A percentile compares a stretch with the other conserved stretches of the same genome.
Conservation (phyloP, 1,140 invertebrate species). For the Cyphomyrmex costatus region DNA sequence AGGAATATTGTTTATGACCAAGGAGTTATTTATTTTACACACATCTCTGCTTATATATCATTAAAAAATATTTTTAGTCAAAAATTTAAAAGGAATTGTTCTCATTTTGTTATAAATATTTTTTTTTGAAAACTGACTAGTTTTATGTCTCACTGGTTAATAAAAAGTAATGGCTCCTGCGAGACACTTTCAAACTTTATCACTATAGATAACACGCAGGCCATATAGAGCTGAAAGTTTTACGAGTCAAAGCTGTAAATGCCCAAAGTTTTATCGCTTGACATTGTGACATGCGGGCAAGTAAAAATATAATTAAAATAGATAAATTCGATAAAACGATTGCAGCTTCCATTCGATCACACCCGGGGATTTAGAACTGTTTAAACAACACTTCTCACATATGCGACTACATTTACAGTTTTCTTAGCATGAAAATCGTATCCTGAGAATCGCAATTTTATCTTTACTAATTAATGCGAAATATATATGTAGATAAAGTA, state of each 20-base stretch:
- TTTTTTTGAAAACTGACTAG: background rate
- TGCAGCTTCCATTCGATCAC: background rate
- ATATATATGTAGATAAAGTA: background rate
- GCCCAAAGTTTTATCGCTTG: slow-evolving; percentile 28
- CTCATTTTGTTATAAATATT: background rate
- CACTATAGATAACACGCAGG: slow-evolving; percentile 3
- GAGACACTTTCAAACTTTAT: slow-evolving; percentile 32
- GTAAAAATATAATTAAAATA: slow-evolving; percentile 6
- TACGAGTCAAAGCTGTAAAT: background rate
- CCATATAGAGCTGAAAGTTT: background rate
- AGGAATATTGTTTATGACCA: slow-evolving; percentile 13
- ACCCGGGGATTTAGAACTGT: background rate
- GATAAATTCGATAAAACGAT: background rate
- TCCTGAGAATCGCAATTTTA: background rate
- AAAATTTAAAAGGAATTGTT: background rate
- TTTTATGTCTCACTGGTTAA: background rate
- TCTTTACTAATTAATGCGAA: slow-evolving; percentile 31
- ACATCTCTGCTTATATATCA: background rate
- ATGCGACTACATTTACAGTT: background rate
- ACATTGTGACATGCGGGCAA: background rate
- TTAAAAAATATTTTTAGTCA: slow-evolving; percentile 15
- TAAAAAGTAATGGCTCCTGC: background rate
- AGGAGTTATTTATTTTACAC: background rate
- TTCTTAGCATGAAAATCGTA: background rate
- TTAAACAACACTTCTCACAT: background rate